A percentile compares a stretch with the other conserved stretches of the same genome.
Conservation (phyloP, 2,888 invertebrate species). For the Listrodromus nycthemerus region DNA sequence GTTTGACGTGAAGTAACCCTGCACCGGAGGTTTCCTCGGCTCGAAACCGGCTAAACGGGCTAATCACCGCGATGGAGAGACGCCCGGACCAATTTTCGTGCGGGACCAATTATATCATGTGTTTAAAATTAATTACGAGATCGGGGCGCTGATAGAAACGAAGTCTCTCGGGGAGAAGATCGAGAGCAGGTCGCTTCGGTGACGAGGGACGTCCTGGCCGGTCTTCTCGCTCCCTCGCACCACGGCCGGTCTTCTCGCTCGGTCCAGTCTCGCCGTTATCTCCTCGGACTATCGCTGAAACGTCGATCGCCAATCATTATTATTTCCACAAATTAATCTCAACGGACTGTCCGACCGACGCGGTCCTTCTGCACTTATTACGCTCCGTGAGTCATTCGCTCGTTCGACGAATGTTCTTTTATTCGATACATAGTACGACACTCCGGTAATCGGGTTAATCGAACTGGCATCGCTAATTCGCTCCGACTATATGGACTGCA, state of each 20-base stretch:
- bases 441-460: conserved; percentile 61
- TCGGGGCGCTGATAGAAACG: conserved; percentile 77
- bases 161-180: conserved; percentile 63
- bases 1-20: conserved; percentile 7
- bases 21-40: conserved; percentile 55
- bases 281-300: conserved; percentile 68
- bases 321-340: conserved; percentile 78
- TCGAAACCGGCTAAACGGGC: conserved; percentile 72
- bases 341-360: conserved; percentile 66
- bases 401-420: conserved; percentile 28
- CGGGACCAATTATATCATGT: conserved; percentile 81
- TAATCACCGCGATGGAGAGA: conserved; percentile 70
- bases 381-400: conserved; percentile 57
- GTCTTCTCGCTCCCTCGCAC: conserved; percentile 12
- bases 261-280: conserved; percentile 68
- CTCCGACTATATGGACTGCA: conserved; percentile 13
- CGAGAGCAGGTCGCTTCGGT: conserved; percentile 51
- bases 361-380: conserved; percentile 64
- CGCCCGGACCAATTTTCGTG: conserved; percentile 76
- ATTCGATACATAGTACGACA: conserved; percentile 39
- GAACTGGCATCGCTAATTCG: conserved; percentile 48
- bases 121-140: conserved; percentile 83
- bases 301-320: conserved; percentile 78
- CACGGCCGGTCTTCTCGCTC: conserved; percentile 43
- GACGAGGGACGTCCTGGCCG: conserved; percentile 66